These are phyloP conservation scores for Aulostomus chinensis DNA, from an alignment of 2,797 vertebrate genomes.

Conservation along the genomic window DNA sequence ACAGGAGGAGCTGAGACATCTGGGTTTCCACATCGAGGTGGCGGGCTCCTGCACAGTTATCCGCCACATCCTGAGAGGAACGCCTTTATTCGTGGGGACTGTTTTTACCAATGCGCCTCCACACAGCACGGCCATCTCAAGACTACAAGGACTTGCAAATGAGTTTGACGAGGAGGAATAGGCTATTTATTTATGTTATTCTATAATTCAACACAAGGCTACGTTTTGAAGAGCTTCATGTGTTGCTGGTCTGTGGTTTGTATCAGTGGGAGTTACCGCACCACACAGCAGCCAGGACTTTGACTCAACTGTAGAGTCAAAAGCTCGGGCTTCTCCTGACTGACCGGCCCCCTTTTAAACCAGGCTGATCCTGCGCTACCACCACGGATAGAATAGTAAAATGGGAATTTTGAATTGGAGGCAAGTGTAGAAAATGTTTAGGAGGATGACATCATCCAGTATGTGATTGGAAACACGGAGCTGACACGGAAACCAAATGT, in stretches of 20 bases:
- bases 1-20: constrained; percentile 82
- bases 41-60: constrained; percentile 95
- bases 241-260: background rate
- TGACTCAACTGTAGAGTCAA: too few relatives aligned
- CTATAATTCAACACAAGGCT: constrained; percentile 16
- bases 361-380: too few relatives aligned
- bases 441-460: too few relatives aligned
- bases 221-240: constrained; percentile 21
- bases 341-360: too few relatives aligned
- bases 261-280: constrained; percentile 14
- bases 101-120: constrained; percentile 92
- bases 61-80: constrained; percentile 85
- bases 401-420: too few relatives aligned
- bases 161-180: constrained; percentile 62
- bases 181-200: constrained; percentile 1
- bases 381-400: too few relatives aligned
- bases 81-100: constrained; percentile 87
- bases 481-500: too few relatives aligned
- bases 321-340: too few relatives aligned
- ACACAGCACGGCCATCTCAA: constrained; percentile 85
- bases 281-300: constrained; percentile 1
- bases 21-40: constrained; percentile 90
- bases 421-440: too few relatives aligned
- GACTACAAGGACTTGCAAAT: constrained; percentile 82
- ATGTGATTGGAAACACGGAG: too few relatives aligned